These are phyloP conservation scores for Papilio dardanus DNA, from an alignment of 1,140 invertebrate species.

Conservation along the genomic window DNA sequence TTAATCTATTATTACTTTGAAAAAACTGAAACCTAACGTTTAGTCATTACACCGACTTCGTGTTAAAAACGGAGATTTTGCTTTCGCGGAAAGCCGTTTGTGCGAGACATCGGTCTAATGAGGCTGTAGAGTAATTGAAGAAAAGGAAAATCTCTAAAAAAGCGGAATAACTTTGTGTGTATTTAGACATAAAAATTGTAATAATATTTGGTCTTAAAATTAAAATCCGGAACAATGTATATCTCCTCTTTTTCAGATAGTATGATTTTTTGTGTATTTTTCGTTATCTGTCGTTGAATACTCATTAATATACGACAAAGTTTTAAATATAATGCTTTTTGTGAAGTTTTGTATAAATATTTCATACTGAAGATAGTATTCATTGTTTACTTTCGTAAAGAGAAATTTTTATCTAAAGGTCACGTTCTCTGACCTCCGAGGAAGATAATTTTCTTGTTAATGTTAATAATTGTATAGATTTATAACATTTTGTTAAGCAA, in stretches of 20 bases:
- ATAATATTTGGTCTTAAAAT: too few species aligned
- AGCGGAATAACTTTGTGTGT: too few species aligned
- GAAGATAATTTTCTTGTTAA: slow-evolving; percentile 39
- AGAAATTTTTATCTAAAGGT: slow-evolving; percentile 42
- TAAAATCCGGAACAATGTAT: too few species aligned
- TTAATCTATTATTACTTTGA: background rate
- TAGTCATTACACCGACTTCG: too few species aligned
- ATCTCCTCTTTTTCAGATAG: too few species aligned
- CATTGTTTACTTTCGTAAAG: slow-evolving; percentile 20
- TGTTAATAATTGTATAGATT: slow-evolving; percentile 38
- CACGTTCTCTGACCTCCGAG: slow-evolving; percentile 30
- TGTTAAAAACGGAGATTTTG: too few species aligned
- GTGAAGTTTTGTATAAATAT: slow-evolving; percentile 5
- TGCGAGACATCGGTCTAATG: too few species aligned
- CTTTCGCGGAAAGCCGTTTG: too few species aligned
- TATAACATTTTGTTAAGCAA: slow-evolving; percentile 42
- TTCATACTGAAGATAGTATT: background rate
- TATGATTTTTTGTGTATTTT: background rate
- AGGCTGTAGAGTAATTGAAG: too few species aligned
- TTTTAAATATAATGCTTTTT: background rate
- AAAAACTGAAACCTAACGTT: too few species aligned
- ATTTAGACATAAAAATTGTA: too few species aligned
- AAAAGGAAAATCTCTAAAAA: too few species aligned
- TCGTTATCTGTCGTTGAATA: background rate
- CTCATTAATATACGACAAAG: background rate